phyloP scores from a whole-genome alignment of 2,888 invertebrate species.

The Beris morrisii region DNA sequence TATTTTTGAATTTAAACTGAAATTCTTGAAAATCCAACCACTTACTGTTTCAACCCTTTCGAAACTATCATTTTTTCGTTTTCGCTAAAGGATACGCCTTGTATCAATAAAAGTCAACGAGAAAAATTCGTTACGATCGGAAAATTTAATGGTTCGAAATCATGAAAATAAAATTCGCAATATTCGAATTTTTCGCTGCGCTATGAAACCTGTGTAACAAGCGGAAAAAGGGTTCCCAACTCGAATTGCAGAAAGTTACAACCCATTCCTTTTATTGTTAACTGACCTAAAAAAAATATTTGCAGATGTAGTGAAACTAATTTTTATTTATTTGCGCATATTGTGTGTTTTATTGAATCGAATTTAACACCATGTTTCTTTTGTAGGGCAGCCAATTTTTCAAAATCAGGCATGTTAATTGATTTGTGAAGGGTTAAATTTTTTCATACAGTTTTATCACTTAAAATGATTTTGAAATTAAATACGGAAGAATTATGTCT shows the following conservation, averaged over 20 bases:
- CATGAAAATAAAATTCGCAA: conserved; percentile 9
- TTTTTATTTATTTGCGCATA: conserved; percentile 4
- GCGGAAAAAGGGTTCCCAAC: not conserved
- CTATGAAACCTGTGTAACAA: not conserved
- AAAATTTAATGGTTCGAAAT: conserved; percentile 37
- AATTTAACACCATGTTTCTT: not conserved
- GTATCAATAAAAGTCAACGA: conserved; percentile 29
- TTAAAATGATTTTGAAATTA: too few relatives aligned
- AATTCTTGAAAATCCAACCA: too few relatives aligned
- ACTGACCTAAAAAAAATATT: conserved; percentile 15
- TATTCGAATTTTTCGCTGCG: not conserved
- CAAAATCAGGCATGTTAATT: not conserved
- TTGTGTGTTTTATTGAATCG: not conserved
- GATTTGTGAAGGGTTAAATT: conserved; percentile 1
- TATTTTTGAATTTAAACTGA: too few relatives aligned
- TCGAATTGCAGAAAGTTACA: not conserved
- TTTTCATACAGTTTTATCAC: not conserved
- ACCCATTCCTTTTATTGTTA: not conserved
- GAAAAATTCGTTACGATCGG: conserved; percentile 37
- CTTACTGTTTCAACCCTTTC: too few relatives aligned
- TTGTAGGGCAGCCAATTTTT: not conserved
- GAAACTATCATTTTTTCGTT: too few relatives aligned
- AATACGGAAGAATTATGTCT: too few relatives aligned
- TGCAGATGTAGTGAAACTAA: conserved; percentile 9
- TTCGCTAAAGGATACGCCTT: not conserved